Evolutionary conservation across 2,113 vertebrate species (phyloP).

Genomic region (Lycocorax pyrrhopterus): DNA sequence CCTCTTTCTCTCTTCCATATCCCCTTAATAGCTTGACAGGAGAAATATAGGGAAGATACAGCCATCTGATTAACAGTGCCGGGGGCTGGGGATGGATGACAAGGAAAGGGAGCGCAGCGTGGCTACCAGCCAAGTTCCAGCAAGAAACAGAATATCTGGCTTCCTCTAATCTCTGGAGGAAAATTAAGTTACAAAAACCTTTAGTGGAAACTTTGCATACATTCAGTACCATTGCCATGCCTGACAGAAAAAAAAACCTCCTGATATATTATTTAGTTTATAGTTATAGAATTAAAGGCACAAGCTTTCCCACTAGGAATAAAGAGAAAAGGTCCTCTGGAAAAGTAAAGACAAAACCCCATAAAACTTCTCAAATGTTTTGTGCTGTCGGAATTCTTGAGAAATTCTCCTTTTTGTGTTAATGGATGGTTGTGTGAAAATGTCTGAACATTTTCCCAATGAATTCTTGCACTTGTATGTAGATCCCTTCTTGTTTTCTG

Average conservation of each 20-base stretch:
- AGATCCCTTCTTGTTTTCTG: not conserved
- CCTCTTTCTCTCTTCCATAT: slow-evolving; percentile 37
- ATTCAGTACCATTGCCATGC: slow-evolving; percentile 48
- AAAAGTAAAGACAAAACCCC: not conserved
- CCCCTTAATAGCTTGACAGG: slow-evolving; percentile 66
- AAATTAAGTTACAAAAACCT: slow-evolving; percentile 73
- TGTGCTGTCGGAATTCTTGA: not conserved
- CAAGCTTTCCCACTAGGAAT: slow-evolving; percentile 30
- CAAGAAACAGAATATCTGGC: slow-evolving; percentile 69
- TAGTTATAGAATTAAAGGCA: slow-evolving; percentile 56
- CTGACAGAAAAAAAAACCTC: slow-evolving; percentile 17
- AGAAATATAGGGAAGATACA: slow-evolving; percentile 65
- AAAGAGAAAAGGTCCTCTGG: not conserved
- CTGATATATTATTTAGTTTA: slow-evolving; percentile 69
- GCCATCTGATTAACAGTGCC: slow-evolving; percentile 61
- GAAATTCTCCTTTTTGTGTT: not conserved
- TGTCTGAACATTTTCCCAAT: not conserved
- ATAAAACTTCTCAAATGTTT: not conserved
- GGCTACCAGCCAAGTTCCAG: slow-evolving; percentile 69
- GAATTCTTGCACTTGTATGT: not conserved
- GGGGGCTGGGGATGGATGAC: slow-evolving; percentile 37
- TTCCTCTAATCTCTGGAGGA: slow-evolving; percentile 68
- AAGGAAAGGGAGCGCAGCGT: slow-evolving; percentile 35
- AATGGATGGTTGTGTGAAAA: not conserved
- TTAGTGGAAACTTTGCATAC: slow-evolving; percentile 66